Evolutionary conservation across 1,140 invertebrate genomes (phyloP).

Genomic region (Chrysomallon squamiferum): DNA sequence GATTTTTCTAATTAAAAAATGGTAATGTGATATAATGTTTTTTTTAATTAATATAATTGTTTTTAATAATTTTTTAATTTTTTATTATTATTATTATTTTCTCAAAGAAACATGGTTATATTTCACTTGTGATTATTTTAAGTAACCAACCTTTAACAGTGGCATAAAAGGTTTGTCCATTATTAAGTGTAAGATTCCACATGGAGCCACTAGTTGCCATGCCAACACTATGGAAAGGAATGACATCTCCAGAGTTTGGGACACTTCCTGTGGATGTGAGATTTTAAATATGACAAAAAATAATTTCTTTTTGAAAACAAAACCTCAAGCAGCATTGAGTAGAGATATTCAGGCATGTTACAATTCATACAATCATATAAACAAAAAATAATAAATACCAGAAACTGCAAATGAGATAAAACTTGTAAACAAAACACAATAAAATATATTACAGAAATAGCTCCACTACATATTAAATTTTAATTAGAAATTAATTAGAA

Average conservation of each 20-base stretch:
- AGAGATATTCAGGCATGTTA: background rate
- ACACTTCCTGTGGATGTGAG: constrained; percentile 16
- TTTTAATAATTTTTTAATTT: too few species aligned
- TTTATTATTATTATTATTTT: too few species aligned
- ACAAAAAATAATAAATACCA: background rate
- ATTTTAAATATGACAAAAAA: too few species aligned
- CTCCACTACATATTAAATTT: too few species aligned
- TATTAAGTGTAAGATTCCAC: constrained; percentile 1
- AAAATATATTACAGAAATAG: too few species aligned
- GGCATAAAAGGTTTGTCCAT: constrained; percentile 16
- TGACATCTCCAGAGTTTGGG: constrained; percentile 6
- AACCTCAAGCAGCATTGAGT: background rate
- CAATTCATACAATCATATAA: background rate
- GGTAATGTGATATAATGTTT: too few species aligned
- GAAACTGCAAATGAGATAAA: background rate
- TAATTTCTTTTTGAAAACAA: too few species aligned
- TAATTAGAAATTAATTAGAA: too few species aligned
- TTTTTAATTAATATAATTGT: too few species aligned
- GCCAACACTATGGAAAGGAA: constrained; percentile 9
- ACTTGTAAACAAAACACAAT: background rate
- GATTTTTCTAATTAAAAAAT: too few species aligned
- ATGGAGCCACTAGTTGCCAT: constrained; percentile 1
- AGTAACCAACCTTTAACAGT: constrained; percentile 31
- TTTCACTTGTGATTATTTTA: too few species aligned
- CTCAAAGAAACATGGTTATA: too few species aligned